Conservation (phyloP, 2,888 invertebrate genomes). For the Diabrotica balteata region DNA sequence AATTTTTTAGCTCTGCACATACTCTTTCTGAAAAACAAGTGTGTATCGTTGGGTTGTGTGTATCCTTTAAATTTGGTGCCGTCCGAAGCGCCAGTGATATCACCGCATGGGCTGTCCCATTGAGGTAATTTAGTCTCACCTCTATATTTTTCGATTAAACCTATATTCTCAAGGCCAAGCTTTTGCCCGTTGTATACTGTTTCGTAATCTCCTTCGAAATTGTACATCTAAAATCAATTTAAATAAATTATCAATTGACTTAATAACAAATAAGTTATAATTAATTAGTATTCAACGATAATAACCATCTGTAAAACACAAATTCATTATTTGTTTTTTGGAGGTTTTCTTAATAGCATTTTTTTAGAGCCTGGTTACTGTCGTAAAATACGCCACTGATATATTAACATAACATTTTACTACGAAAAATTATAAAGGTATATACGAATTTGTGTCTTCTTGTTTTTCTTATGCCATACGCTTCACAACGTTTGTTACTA, state of each 20-base stretch:
- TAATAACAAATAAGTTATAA: too few species aligned
- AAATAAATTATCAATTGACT: not conserved
- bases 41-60: conserved; percentile 70
- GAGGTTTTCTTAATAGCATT: too few species aligned
- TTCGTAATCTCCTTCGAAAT: conserved; percentile 80
- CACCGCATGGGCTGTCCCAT: conserved; percentile 80
- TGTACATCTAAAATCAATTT: conserved; percentile 75
- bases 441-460: too few species aligned
- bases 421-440: too few species aligned
- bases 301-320: too few species aligned
- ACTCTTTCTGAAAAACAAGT: conserved; percentile 83
- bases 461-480: too few species aligned
- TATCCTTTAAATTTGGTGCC: conserved; percentile 84
- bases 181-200: conserved; percentile 77
- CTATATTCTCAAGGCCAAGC: conserved; percentile 66
- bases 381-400: too few species aligned
- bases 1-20: conserved; percentile 82
- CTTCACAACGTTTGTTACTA: too few species aligned
- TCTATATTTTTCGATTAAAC: conserved; percentile 79
- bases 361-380: too few species aligned
- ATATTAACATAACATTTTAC: too few species aligned
- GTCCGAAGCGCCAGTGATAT: conserved; percentile 79
- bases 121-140: conserved; percentile 77
- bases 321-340: too few species aligned
- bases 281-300: too few species aligned